Evolutionary conservation across 2,888 invertebrate species (phyloP).

Genomic region (Polyommatus iphigenia): DNA sequence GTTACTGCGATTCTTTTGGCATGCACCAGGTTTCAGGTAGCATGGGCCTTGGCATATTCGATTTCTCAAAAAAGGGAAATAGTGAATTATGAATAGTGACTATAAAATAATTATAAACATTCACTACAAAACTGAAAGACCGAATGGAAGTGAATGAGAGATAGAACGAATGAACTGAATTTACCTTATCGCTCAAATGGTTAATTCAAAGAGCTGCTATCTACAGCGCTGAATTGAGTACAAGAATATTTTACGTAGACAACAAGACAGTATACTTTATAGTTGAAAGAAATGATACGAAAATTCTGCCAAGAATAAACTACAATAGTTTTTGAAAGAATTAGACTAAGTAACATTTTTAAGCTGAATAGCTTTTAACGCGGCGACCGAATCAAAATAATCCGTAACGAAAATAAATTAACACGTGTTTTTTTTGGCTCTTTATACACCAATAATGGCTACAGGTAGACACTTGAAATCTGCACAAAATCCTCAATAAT

Average conservation of each 20-base stretch:
- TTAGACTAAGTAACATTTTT: no score
- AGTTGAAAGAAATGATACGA: background rate
- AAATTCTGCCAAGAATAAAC: background rate
- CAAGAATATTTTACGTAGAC: background rate
- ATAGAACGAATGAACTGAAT: background rate
- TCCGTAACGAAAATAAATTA: no score
- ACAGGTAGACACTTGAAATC: no score
- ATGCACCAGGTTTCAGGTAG: no score
- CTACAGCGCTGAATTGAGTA: background rate
- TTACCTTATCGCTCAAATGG: background rate
- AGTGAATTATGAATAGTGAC: background rate
- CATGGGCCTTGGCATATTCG: no score
- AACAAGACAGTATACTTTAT: background rate
- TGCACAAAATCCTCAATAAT: no score
- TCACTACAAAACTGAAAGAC: background rate
- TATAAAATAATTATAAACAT: background rate
- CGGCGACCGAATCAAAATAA: no score
- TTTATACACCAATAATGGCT: no score
- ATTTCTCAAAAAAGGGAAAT: no score
- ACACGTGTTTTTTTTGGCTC: no score
- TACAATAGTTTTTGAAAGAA: background rate
- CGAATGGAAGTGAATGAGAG: background rate
- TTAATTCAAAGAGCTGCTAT: constrained; percentile 13
- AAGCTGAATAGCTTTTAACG: no score
- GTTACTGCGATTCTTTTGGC: no score